Evolutionary conservation across 2,888 invertebrate species (phyloP).

Genomic region (Eupithecia tripunctaria): DNA sequence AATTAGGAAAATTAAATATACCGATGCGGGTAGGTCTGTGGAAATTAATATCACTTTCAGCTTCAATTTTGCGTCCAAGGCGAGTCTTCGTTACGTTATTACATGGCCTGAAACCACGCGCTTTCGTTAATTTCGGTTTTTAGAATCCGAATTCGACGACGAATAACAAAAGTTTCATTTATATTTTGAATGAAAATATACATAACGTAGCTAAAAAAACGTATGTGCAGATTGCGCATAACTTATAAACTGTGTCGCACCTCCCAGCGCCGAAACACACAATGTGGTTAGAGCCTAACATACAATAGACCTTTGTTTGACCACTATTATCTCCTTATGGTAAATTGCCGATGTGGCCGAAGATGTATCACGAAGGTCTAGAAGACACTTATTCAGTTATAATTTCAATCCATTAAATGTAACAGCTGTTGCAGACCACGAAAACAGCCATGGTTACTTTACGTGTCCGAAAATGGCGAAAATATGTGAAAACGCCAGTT

Average conservation of each 20-base stretch:
- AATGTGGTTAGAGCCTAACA: no score
- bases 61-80: conserved; percentile 59
- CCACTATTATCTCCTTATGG: no score
- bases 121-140: background rate
- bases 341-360: no score
- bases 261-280: no score
- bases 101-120: background rate
- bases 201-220: no score
- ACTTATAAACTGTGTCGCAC: no score
- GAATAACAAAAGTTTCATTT: no score
- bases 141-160: background rate
- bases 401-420: background rate
- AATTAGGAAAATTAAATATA: conserved; percentile 79
- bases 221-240: no score
- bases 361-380: no score
- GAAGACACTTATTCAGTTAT: background rate
- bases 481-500: conserved; percentile 48
- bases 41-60: conserved; percentile 74
- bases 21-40: conserved; percentile 62
- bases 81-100: conserved; percentile 32
- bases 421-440: conserved; percentile 1
- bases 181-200: no score
- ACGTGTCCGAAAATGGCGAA: conserved; percentile 50
- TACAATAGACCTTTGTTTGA: no score
- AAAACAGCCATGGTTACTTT: conserved; percentile 8